A percentile compares a stretch with the other conserved stretches of the same genome.
Evolutionary conservation across 92 coral and sea anemone species (phyloP).

Genomic region (Isaurus tuberculatus): DNA sequence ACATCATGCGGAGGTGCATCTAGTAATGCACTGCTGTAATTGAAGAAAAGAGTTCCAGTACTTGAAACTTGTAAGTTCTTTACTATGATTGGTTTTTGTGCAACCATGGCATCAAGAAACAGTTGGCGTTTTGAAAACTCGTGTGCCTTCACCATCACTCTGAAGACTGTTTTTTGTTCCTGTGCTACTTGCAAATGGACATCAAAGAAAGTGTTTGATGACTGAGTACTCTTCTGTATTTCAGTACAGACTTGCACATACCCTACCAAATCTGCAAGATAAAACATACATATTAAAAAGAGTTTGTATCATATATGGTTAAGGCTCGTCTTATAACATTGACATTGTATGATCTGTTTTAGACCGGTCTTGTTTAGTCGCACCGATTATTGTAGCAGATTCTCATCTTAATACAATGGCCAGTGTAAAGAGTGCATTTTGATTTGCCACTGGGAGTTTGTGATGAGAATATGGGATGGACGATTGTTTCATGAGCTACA

Average conservation of each 20-base stretch:
- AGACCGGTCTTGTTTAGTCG: slow-evolving; percentile 44
- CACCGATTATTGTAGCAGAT: slow-evolving; percentile 38
- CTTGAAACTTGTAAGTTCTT: slow-evolving; percentile 45
- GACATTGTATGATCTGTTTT: slow-evolving; percentile 47
- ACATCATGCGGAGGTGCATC: slow-evolving; percentile 50
- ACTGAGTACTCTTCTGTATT: slow-evolving; percentile 46
- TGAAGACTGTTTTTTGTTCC: slow-evolving; percentile 42
- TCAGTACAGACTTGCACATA: slow-evolving; percentile 56
- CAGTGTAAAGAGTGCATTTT: too few species aligned
- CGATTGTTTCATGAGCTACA: too few species aligned
- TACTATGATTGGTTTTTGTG: slow-evolving; percentile 52
- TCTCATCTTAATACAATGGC: too few species aligned
- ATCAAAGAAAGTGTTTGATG: slow-evolving; percentile 54
- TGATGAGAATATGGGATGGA: too few species aligned
- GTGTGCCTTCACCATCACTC: slow-evolving; percentile 60
- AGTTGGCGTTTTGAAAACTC: slow-evolving; percentile 45
- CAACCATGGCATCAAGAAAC: slow-evolving; percentile 50
- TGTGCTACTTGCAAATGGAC: slow-evolving; percentile 52
- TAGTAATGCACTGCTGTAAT: slow-evolving; percentile 52
- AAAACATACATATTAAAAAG: slow-evolving; percentile 46
- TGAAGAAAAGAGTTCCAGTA: slow-evolving; percentile 60
- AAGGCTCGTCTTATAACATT: slow-evolving; percentile 37
- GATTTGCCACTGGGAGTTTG: too few species aligned
- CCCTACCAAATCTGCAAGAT: slow-evolving; percentile 47
- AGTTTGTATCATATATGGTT: slow-evolving; percentile 53